Evolutionary conservation across 2,113 vertebrate genomes (phyloP).

Genomic region (Chamaea fasciata): DNA sequence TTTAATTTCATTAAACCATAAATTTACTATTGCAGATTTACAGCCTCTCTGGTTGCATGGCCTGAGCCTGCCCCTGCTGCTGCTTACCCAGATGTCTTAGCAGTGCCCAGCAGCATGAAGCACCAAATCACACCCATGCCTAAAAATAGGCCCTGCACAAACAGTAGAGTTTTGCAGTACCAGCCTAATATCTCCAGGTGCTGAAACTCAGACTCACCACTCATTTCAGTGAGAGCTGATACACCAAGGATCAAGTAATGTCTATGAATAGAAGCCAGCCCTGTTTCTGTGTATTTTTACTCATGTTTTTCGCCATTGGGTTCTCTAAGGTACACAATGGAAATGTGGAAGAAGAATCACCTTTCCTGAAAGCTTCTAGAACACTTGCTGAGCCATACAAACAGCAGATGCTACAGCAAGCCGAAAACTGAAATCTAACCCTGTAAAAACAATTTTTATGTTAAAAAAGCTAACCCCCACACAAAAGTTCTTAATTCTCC

Average conservation of each 20-base stretch:
- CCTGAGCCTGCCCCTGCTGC: background rate
- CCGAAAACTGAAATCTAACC: background rate
- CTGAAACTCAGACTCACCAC: background rate
- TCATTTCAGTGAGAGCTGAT: background rate
- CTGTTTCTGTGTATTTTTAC: background rate
- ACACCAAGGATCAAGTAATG: background rate
- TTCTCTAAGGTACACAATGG: background rate
- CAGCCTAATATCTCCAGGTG: background rate
- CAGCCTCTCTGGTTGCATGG: background rate
- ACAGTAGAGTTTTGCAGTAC: background rate
- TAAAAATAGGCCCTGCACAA: background rate
- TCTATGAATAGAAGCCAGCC: background rate
- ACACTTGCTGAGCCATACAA: background rate
- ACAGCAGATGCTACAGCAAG: background rate
- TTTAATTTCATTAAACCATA: background rate
- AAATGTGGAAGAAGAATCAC: background rate
- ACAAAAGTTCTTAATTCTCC: background rate
- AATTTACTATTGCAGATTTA: background rate
- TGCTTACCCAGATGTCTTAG: background rate
- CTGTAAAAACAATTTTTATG: background rate
- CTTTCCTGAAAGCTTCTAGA: background rate
- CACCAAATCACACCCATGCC: background rate
- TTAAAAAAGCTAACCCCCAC: background rate
- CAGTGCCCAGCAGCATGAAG: background rate
- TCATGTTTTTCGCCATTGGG: background rate